Evolutionary conservation across 2,888 invertebrate species (phyloP), one percentile per base, ranked within the genome.

Genomic region (Meghimatium bilineatum): DNA sequence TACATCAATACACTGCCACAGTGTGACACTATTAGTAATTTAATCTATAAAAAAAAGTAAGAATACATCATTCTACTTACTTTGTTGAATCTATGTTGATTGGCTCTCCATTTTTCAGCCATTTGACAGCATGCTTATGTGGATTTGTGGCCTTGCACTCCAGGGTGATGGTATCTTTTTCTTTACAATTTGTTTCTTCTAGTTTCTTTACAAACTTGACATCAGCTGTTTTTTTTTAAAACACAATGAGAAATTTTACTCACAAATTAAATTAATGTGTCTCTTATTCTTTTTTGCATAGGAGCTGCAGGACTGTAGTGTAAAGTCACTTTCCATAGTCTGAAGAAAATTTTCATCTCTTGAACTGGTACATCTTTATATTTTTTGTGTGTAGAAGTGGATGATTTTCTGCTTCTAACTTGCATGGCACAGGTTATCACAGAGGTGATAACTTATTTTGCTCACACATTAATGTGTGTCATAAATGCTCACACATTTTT

Each of bases 131-230:
- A 1, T 99, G 98, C 34, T 98, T 98, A 94, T 98, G 97, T 93
- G 93, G 93, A 87, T 93, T 94, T n/a, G 93, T 91, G 56, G 99
- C 95, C 94, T 99, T 98, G 86, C 99, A 95, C 92, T 98, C 98
- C 32, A 99, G 94, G 23, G 98, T 96, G 36, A 98, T 95, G 92
- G 96, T 97, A 91, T 99, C 98, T 90, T 98, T 96, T 94, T 99
- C 99, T 89, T 98, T 95, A 86, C 96, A 97, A 91, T 96, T 96
- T 49, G 97, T 97, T 93, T 99, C 98, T 94, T 98, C 97, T 85
- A 99, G 95, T 85, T 94, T 98, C 94, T 99, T 99, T 94, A 98
- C 97, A 95, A 99, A 99, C 92, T 98, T 96, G 94, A 99, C 99
- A 93, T 97, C 96, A 94, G 99, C 98, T 98, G 93, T 38, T n/a